Conservation (phyloP, 2,113 vertebrate genomes). For the human (Homo sapiens) region GRCh38 chr6:82205001-82205500, state of each 20-base stretch:
- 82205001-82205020: not conserved
- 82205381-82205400: not conserved
- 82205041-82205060: not conserved
- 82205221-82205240: not conserved
- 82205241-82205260: not conserved
- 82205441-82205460: not conserved
- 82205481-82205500: no score
- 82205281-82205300: not conserved
- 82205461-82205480: constrained; percentile 12
- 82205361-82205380: not conserved
- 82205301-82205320: not conserved
- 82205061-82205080: not conserved
- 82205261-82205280: not conserved
- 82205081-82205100: not conserved
- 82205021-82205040: not conserved
- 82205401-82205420: constrained; percentile 1
- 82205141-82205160: not conserved
- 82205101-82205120: constrained; percentile 8
- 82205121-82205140: not conserved
- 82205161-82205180: not conserved
- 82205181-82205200: not conserved
- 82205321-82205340: not conserved
- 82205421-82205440: not conserved
- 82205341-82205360: not conserved
- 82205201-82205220: not conserved